phyloP scores from a whole-genome alignment of 1,140 invertebrate species.

The Caenorhabditis briggsae region DNA sequence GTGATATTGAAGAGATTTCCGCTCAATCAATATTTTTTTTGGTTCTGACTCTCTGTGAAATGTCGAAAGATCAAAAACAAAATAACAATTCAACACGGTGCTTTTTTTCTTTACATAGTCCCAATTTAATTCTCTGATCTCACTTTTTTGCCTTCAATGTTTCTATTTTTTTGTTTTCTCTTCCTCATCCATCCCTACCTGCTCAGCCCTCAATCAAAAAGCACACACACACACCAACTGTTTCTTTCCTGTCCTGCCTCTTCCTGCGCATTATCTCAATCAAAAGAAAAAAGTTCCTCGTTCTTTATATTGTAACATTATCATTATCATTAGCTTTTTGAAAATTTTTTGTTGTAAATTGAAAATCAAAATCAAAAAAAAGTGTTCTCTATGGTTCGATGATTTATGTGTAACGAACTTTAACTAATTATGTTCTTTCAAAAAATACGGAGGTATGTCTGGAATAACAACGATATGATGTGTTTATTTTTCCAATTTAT shows the following conservation, averaged over 20 bases:
- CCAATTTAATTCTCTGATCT: constrained; percentile 11
- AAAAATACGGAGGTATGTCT: background rate
- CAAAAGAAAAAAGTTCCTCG: no score
- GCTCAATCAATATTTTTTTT: background rate
- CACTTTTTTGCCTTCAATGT: background rate
- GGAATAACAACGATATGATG: constrained; percentile 32
- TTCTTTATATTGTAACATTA: background rate
- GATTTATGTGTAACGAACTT: background rate
- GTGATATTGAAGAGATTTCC: background rate
- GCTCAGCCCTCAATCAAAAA: constrained; percentile 40
- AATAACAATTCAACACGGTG: background rate
- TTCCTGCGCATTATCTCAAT: constrained; percentile 30
- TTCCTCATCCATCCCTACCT: background rate
- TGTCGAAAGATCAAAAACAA: background rate
- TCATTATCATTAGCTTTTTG: background rate
- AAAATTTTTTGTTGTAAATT: no score
- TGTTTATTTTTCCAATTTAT: background rate
- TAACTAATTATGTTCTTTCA: constrained; percentile 12
- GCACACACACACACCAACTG: background rate
- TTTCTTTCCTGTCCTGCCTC: constrained; percentile 11
- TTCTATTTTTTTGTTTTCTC: background rate
- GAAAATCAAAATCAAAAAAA: background rate
- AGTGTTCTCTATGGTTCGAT: constrained; percentile 1
- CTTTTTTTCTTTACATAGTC: constrained; percentile 14
- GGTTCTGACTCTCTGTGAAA: background rate